phyloP scores from a whole-genome alignment of 2,888 invertebrate species.

The Anthophora plumipes region DNA sequence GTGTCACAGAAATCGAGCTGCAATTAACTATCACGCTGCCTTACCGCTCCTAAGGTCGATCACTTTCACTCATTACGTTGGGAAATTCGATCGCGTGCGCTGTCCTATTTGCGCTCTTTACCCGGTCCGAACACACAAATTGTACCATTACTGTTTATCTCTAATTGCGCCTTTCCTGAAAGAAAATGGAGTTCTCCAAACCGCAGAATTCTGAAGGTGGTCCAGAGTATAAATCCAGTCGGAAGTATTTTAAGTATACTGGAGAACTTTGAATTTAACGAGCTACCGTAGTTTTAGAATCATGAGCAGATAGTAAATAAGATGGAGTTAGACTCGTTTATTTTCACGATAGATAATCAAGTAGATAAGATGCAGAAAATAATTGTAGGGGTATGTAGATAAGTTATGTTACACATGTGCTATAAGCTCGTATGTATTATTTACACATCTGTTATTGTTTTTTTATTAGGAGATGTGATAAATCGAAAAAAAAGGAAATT shows the following conservation, averaged over 20 bases:
- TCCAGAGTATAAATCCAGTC: background rate
- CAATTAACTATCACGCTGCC: slow-evolving; percentile 66
- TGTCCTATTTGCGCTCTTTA: slow-evolving; percentile 23
- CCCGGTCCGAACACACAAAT: background rate
- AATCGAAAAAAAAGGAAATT: too few species aligned
- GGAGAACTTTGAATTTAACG: background rate
- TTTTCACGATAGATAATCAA: too few species aligned
- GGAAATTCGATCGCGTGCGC: slow-evolving; percentile 54
- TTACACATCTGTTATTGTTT: too few species aligned
- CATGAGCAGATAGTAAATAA: too few species aligned
- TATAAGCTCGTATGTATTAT: too few species aligned
- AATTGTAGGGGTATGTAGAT: too few species aligned
- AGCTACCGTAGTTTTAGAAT: background rate
- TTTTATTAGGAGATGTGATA: too few species aligned
- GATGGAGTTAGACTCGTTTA: too few species aligned
- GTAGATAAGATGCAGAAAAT: too few species aligned
- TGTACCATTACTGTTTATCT: background rate
- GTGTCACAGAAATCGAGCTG: slow-evolving; percentile 66
- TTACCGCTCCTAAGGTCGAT: slow-evolving; percentile 76
- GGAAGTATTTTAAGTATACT: background rate
- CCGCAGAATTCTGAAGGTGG: background rate
- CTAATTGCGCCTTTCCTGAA: background rate
- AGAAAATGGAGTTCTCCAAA: background rate
- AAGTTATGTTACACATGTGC: too few species aligned
- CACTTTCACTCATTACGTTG: slow-evolving; percentile 78